phyloP scores from a whole-genome alignment of 2,888 invertebrate species.

The Phytoseiulus persimilis region DNA sequence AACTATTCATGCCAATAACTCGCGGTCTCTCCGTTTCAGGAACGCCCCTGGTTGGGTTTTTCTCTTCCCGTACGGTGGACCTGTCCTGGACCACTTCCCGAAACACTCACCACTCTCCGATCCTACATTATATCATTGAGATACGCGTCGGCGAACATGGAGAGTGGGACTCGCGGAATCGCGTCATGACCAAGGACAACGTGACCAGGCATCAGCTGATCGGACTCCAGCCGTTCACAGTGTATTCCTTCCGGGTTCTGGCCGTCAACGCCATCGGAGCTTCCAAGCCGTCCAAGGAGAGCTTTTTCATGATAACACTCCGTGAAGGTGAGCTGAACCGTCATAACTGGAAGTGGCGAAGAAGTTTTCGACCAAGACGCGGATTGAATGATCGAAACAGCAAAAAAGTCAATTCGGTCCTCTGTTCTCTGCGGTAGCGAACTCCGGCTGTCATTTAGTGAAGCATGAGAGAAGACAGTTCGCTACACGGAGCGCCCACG shows the following conservation, averaged over 20 bases:
- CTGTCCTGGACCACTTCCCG: conserved; percentile 66
- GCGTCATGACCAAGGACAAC: conserved; percentile 60
- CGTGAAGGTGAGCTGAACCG: conserved; percentile 62
- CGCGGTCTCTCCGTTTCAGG: conserved; percentile 51
- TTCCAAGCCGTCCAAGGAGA: conserved; percentile 62
- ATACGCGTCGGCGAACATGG: conserved; percentile 65
- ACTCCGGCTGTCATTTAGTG: too few relatives aligned
- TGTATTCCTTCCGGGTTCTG: conserved; percentile 65
- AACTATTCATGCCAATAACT: too few relatives aligned
- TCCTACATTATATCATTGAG: conserved; percentile 65
- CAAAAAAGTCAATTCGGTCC: too few relatives aligned
- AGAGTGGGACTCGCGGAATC: conserved; percentile 58
- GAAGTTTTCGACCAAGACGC: too few relatives aligned
- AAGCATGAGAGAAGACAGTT: too few relatives aligned
- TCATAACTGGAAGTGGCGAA: too few relatives aligned
- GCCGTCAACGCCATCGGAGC: conserved; percentile 65
- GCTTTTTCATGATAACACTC: conserved; percentile 65
- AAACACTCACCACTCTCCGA: conserved; percentile 62
- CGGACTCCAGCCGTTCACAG: conserved; percentile 63
- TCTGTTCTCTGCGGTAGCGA: too few relatives aligned
- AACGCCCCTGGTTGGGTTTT: conserved; percentile 62
- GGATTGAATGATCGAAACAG: too few relatives aligned
- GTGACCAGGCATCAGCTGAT: conserved; percentile 61
- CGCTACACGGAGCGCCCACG: too few relatives aligned
- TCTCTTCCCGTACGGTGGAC: conserved; percentile 65